A percentile compares a stretch with the other conserved stretches of the same genome.
phyloP scores from a whole-genome alignment of 37 sponge, comb jelly and placozoan species.

The Cliona cf. orientalis region DNA sequence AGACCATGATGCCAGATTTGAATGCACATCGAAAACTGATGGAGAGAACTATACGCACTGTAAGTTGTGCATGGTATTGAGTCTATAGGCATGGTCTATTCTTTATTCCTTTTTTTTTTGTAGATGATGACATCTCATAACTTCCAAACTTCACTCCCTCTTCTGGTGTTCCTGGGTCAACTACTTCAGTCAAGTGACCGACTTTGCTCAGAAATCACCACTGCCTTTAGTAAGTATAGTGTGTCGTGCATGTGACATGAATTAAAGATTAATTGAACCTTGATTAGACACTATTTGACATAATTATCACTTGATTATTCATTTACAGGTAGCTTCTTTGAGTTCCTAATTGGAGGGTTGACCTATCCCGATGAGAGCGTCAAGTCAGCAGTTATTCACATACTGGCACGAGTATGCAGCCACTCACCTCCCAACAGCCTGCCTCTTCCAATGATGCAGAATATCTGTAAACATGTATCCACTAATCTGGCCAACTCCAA shows the following conservation, averaged over 20 bases:
- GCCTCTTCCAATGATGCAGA: conserved; percentile 36
- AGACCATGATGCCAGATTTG: no score
- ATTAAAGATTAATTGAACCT: no score
- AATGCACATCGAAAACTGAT: no score
- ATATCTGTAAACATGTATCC: conserved; percentile 28
- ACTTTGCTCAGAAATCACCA: conserved; percentile 27
- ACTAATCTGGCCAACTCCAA: conserved; percentile 46
- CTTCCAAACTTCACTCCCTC: conserved; percentile 44
- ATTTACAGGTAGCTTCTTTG: conserved; percentile 54
- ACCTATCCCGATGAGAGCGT: conserved; percentile 58
- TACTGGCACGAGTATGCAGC: conserved; percentile 46
- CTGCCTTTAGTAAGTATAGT: conserved; percentile 42
- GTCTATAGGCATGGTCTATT: no score
- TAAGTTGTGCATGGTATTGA: not conserved
- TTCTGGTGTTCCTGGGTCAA: conserved; percentile 41
- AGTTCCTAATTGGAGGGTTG: conserved; percentile 52
- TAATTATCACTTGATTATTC: no score
- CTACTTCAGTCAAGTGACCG: conserved; percentile 28
- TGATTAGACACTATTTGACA: no score
- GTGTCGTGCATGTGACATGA: no score
- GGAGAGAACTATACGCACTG: no score
- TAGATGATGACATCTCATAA: conserved; percentile 48
- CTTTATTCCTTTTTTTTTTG: not conserved
- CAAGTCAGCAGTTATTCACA: conserved; percentile 47
- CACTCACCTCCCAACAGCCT: conserved; percentile 33